Conservation (phyloP, 2,113 vertebrate genomes). For the Saccopteryx bilineata region DNA sequence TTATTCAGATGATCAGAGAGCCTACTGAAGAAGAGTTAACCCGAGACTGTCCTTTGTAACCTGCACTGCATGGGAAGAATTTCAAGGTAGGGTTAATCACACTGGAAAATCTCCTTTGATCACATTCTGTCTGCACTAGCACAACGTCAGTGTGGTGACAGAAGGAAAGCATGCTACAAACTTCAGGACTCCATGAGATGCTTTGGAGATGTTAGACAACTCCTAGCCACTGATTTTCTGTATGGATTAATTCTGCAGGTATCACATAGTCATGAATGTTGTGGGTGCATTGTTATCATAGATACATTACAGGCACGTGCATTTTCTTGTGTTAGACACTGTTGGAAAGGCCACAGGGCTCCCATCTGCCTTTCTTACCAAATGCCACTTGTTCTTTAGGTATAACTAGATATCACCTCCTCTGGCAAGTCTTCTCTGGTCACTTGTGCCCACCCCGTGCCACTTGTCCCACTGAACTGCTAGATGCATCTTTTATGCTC, state of each 20-base stretch:
- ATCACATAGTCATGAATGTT: neutral
- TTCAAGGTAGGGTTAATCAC: constrained; percentile 62
- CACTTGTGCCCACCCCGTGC: neutral
- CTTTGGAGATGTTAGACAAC: neutral
- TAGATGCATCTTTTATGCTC: accelerated
- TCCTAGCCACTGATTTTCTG: neutral
- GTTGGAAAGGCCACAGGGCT: neutral
- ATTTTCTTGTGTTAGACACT: neutral
- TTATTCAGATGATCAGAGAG: neutral
- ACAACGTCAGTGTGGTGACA: constrained; percentile 55
- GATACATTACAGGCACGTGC: accelerated
- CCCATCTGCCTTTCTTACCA: neutral
- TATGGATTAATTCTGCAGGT: neutral
- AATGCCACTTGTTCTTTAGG: neutral
- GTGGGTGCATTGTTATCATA: neutral
- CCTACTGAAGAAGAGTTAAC: neutral
- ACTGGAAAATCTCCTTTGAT: constrained; percentile 63
- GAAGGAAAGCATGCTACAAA: neutral
- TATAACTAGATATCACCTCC: neutral
- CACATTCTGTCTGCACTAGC: constrained; percentile 63
- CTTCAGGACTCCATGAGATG: neutral
- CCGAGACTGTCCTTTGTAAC: neutral
- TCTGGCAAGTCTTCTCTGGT: neutral
- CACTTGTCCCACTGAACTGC: neutral
- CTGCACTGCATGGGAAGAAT: constrained; percentile 26